phyloP scores from a whole-genome alignment of 2,113 vertebrate species.

The Cyanocitta stelleri region DNA sequence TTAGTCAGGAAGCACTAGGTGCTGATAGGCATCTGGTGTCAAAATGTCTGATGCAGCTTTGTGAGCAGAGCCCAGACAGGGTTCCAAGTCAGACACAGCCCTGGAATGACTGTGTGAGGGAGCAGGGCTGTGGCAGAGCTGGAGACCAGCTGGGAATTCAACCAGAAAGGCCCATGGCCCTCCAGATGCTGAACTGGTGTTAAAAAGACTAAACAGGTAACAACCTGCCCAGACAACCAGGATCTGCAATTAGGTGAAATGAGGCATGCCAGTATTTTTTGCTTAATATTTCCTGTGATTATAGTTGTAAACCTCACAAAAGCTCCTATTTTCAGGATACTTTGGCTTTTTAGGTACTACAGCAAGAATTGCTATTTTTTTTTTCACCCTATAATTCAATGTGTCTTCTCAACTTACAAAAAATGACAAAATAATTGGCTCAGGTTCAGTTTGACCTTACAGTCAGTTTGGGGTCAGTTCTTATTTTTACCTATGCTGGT shows the following conservation, averaged over 20 bases:
- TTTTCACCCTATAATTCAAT: not conserved
- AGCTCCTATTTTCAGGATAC: not conserved
- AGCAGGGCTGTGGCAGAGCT: not conserved
- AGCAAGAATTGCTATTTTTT: not conserved
- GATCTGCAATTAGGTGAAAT: not conserved
- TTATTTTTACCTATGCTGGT: not conserved
- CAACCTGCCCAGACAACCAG: not conserved
- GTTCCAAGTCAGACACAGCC: not conserved
- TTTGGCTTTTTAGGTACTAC: not conserved
- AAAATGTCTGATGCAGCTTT: not conserved
- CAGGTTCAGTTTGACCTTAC: not conserved
- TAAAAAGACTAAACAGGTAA: not conserved
- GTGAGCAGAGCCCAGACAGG: rapidly evolving
- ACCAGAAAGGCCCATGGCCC: not conserved
- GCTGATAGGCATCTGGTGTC: rapidly evolving
- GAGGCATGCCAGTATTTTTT: not conserved
- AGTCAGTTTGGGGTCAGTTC: not conserved
- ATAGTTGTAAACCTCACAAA: not conserved
- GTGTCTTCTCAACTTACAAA: not conserved
- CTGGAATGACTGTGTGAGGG: not conserved
- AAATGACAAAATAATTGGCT: not conserved
- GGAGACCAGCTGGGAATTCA: not conserved
- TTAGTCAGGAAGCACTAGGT: not conserved
- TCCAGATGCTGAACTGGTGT: not conserved
- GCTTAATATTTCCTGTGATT: not conserved